These are phyloP conservation scores for Anoplolepis gracilipes DNA, from an alignment of 1,140 invertebrate genomes.

Conservation along the genomic window DNA sequence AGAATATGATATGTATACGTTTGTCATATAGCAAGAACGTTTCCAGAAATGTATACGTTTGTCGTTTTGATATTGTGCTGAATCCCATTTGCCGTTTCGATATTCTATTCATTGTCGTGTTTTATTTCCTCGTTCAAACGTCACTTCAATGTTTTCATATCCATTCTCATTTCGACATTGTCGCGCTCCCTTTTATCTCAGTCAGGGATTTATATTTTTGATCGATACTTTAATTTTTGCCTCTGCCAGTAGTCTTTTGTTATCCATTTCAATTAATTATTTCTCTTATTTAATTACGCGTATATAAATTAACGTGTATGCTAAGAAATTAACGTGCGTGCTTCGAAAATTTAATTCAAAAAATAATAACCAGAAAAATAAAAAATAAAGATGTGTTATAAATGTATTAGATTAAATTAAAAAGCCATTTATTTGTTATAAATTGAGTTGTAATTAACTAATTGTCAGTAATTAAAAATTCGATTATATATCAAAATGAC, in stretches of 20 bases:
- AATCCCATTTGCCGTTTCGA: conserved; percentile 55
- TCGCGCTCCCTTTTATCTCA: conserved; percentile 27
- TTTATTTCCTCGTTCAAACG: conserved; percentile 22
- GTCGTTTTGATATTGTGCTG: conserved; percentile 34
- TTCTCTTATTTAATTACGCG: conserved; percentile 21
- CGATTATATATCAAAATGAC: background rate
- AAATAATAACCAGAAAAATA: background rate
- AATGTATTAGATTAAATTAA: conserved; percentile 15
- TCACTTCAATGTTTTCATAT: conserved; percentile 45
- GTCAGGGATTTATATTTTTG: conserved; percentile 36
- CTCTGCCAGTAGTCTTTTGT: background rate
- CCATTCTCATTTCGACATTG: conserved; percentile 18
- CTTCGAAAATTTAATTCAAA: background rate
- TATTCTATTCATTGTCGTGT: conserved; percentile 45
- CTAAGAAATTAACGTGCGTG: background rate
- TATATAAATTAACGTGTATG: conserved; percentile 17
- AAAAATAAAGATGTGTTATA: background rate
- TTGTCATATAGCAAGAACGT: background rate
- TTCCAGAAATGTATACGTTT: conserved; percentile 32
- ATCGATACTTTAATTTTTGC: conserved; percentile 24
- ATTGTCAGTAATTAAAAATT: background rate
- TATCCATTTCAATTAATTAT: background rate
- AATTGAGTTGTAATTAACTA: background rate
- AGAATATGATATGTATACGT: conserved; percentile 13
- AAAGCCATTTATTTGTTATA: conserved; percentile 1